Percentiles rank a stretch among this genome's conserved stretches.
Conservation (phyloP, 2,797 vertebrate genomes). For the Tokudaia muenninki region DNA sequence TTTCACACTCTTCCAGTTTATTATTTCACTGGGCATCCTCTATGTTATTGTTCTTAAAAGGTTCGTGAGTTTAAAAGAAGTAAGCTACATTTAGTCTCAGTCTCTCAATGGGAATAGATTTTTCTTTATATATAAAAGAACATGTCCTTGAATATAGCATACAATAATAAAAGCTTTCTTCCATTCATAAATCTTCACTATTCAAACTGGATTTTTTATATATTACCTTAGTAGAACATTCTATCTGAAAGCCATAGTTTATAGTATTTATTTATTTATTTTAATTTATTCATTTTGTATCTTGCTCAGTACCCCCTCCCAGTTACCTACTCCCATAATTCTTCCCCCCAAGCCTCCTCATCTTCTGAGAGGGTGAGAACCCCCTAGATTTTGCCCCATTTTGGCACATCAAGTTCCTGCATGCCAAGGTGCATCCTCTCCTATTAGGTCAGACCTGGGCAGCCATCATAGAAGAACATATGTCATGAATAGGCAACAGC, state of each 20-base stretch:
- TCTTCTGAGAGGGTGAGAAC: too few relatives aligned
- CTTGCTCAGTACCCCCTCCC: too few relatives aligned
- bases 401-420: too few relatives aligned
- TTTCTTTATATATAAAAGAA: conserved; percentile 13
- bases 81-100: conserved; percentile 41
- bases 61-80: neutral
- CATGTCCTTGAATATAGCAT: neutral
- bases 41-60: neutral
- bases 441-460: too few relatives aligned
- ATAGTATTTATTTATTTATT: too few relatives aligned
- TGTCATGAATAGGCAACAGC: too few relatives aligned
- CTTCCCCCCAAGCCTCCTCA: too few relatives aligned
- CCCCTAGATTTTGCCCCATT: too few relatives aligned
- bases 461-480: too few relatives aligned
- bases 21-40: neutral
- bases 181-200: conserved; percentile 70
- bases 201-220: conserved; percentile 15
- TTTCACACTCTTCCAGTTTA: neutral
- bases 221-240: neutral
- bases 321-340: too few relatives aligned
- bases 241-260: neutral
- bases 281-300: too few relatives aligned
- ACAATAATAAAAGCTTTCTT: conserved; percentile 17
- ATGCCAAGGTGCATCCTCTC: too few relatives aligned
- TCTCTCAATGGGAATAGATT: conserved; percentile 26